Percentiles rank a stretch among this genome's conserved stretches.
Conservation (phyloP, 2,797 vertebrate genomes). For the Dermochelys coriacea region DNA sequence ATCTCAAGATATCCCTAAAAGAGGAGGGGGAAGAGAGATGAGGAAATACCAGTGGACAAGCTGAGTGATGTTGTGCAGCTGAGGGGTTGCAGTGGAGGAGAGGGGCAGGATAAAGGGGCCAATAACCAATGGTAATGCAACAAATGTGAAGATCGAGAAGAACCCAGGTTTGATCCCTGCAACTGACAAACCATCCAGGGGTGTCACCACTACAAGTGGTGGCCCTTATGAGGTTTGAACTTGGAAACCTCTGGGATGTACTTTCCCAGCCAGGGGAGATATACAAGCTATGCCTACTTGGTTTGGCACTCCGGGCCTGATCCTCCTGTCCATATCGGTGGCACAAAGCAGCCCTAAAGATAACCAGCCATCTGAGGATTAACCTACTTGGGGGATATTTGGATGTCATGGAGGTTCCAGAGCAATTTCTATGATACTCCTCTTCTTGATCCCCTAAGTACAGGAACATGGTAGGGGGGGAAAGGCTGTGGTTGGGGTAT, state of each 20-base stretch:
- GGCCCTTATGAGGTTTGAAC: too few species aligned
- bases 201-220: too few species aligned
- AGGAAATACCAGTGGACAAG: too few species aligned
- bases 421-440: not conserved
- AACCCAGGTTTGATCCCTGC: too few species aligned
- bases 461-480: not conserved
- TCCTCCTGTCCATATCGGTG: not conserved
- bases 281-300: not conserved
- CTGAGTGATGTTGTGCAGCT: too few species aligned
- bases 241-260: not conserved
- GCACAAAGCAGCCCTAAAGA: not conserved
- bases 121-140: too few species aligned
- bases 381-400: not conserved
- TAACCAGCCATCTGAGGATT: not conserved
- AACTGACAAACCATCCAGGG: too few species aligned
- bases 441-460: not conserved
- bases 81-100: too few species aligned
- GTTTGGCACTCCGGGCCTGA: not conserved
- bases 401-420: not conserved
- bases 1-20: too few species aligned
- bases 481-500: not conserved
- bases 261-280: not conserved
- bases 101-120: too few species aligned
- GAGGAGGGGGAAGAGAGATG: too few species aligned
- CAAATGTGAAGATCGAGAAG: too few species aligned